phyloP scores from a whole-genome alignment of 2,888 invertebrate genomes.

The Acronicta aceris region DNA sequence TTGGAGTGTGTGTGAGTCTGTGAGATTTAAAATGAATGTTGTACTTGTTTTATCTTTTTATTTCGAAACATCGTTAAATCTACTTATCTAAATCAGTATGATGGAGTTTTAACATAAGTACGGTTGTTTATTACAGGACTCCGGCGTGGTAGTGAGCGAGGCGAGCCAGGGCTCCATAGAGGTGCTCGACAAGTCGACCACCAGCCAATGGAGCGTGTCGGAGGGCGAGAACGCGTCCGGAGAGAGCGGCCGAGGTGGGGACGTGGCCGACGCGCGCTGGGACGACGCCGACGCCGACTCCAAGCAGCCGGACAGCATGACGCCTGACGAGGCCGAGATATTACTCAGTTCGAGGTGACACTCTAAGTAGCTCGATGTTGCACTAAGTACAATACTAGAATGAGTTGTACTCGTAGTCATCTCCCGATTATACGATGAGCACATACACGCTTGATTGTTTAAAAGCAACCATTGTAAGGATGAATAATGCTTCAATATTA shows the following conservation, averaged over 20 bases:
- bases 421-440: constrained; percentile 6
- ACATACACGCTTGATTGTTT: neutral
- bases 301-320: constrained; percentile 90
- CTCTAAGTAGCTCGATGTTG: neutral
- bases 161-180: constrained; percentile 88
- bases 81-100: no score
- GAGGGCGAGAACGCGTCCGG: constrained; percentile 87
- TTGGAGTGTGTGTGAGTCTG: no score
- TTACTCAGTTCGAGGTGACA: constrained; percentile 94
- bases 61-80: no score
- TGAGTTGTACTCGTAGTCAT: neutral
- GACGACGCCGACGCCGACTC: constrained; percentile 69
- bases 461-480: neutral
- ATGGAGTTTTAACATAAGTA: neutral
- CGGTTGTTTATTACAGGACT: constrained; percentile 72
- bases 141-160: constrained; percentile 88
- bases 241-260: constrained; percentile 75
- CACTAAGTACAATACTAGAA: constrained; percentile 6
- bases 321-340: constrained; percentile 96
- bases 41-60: no score
- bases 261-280: constrained; percentile 62
- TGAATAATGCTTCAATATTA: no score
- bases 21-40: no score
- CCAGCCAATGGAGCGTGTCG: constrained; percentile 88
- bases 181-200: constrained; percentile 89